Evolutionary conservation across 2,888 invertebrate species (phyloP).

Genomic region (Ptycholaimellus sp.): DNA sequence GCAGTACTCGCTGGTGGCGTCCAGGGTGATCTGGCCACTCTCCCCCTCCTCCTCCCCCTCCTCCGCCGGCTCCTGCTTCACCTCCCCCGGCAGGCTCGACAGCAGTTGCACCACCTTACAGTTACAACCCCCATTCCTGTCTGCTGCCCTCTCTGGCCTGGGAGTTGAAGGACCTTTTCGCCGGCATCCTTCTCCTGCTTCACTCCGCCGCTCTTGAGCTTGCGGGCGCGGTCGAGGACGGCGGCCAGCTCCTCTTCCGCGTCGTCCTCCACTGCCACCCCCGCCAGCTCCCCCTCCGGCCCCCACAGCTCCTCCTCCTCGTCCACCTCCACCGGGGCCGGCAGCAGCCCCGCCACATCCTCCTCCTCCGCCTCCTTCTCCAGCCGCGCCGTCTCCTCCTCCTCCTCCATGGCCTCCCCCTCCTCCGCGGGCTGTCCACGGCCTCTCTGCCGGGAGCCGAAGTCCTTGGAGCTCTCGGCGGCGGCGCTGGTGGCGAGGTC

Average conservation of each 20-base stretch:
- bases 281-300: conserved; percentile 11
- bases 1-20: conserved; percentile 22
- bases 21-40: conserved; percentile 13
- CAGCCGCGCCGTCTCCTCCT: conserved; percentile 2
- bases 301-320: conserved; percentile 10
- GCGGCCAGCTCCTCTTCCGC: conserved; percentile 18
- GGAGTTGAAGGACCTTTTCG: conserved; percentile 6
- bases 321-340: conserved; percentile 8
- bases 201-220: too few species aligned
- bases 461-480: too few species aligned
- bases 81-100: not conserved
- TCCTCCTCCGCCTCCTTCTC: conserved; percentile 6
- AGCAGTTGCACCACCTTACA: not conserved
- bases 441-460: conserved; percentile 10
- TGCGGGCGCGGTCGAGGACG: conserved; percentile 15
- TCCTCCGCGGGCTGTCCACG: conserved; percentile 7
- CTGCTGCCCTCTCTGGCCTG: not conserved
- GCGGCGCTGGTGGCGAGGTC: too few species aligned
- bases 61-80: not conserved
- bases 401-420: conserved; percentile 6
- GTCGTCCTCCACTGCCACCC: conserved; percentile 21
- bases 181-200: too few species aligned
- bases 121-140: too few species aligned
- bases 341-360: conserved; percentile 7
- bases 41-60: conserved; percentile 5